Base-by-base conservation (phyloP, 1,140 invertebrate species). In the Sitophilus oryzae region DNA sequence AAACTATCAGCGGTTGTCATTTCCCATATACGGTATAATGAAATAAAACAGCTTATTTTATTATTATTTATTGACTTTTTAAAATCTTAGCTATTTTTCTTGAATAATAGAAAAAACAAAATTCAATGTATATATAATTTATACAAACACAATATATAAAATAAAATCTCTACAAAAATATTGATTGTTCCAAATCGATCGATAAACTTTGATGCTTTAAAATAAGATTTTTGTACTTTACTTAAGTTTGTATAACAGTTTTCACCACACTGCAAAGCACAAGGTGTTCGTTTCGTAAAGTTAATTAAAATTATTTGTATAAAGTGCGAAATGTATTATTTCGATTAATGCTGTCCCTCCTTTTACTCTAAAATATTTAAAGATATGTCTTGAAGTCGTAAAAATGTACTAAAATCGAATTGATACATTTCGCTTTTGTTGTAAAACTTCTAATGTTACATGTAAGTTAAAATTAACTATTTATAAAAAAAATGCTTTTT, bases 201-300 rank as follows among this genome's bases (percentile, higher is more conserved):
- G 48, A 40, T 22, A 19, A 30, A 6, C 18, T 49, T 49, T 37
- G 14, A 34, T 56, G 30, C 37, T 42, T 42, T 48, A 56, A 56
- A 41, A 55, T 48, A 56, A 56, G 25, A 11, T 22, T 37, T 43
- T 49, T 49, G 54, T 49, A 56, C 47, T 49, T 50, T 48, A 56
- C 46, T 45, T 23, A 53, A 45, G 15, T 45, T 46, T 58, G 21
- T 53, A 55, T 16, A 51, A 37, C 16, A 41, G 21, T 46, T 25
- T 37, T 47, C 23, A 48, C 37, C 52, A 53, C 49, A 52, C 43
- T 59, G 49, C 53, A 52, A 60, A 60, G 53, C 53, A 52, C 58
- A 53, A 52, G 47, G 53, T 42, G 36, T 22, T 56, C 19, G 11
- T 30, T n/a, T n/a, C n/a, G 11, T 6, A 30, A 30, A 30, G 11